phyloP scores from a whole-genome alignment of 1,140 invertebrate genomes.

The Aphaenogaster ashmeadi region DNA sequence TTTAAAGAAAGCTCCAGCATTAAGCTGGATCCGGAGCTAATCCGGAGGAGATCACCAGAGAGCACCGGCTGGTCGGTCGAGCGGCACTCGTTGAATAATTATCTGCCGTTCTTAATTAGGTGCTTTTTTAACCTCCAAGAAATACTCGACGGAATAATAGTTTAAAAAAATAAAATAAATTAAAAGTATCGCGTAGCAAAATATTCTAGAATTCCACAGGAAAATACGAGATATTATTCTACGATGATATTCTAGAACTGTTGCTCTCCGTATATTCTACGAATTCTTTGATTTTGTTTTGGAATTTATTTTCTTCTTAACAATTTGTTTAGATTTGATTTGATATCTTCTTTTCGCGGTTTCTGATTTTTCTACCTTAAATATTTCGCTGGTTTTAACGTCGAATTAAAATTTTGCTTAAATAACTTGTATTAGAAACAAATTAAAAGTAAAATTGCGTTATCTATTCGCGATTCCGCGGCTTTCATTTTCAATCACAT shows the following conservation, averaged over 20 bases:
- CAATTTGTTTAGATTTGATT: not conserved
- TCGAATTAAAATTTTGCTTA: not conserved
- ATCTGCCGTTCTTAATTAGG: not conserved
- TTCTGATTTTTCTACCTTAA: not conserved
- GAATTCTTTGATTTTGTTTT: not conserved
- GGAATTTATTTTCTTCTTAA: not conserved
- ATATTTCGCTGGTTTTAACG: not conserved
- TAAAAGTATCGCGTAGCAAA: not conserved
- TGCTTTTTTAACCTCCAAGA: not conserved
- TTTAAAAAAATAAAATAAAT: not conserved
- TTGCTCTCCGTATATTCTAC: not conserved
- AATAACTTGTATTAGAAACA: not conserved
- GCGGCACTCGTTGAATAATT: slow-evolving; percentile 18
- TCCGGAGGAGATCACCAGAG: not conserved
- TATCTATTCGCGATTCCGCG: no score
- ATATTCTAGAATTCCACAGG: not conserved
- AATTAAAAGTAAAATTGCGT: not conserved
- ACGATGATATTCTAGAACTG: not conserved
- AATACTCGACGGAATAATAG: not conserved
- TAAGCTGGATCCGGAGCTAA: slow-evolving; percentile 26
- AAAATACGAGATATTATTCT: not conserved
- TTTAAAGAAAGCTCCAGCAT: not conserved
- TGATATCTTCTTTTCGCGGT: not conserved
- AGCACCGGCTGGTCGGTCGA: not conserved
- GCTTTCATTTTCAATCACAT: not conserved